Evolutionary conservation across 2,888 invertebrate species (phyloP).

Genomic region (Zygothrica quintamaculata): DNA sequence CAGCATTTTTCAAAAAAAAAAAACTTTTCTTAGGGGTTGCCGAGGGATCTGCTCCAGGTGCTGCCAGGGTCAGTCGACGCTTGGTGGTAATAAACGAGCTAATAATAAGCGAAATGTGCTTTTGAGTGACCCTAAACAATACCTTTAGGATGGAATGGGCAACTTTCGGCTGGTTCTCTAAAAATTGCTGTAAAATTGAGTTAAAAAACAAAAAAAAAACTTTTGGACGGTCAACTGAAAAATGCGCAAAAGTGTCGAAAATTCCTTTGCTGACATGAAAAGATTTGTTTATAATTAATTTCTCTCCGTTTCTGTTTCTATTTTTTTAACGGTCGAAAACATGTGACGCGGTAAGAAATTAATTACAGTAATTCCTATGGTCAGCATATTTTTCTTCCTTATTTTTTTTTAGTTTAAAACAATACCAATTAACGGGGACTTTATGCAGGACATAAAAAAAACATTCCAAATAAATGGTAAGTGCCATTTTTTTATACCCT

Average conservation of each 20-base stretch:
- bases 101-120: constrained; percentile 83
- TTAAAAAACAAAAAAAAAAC: constrained; percentile 59
- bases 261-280: constrained; percentile 77
- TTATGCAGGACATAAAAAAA: constrained; percentile 29
- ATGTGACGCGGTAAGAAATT: constrained; percentile 72
- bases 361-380: constrained; percentile 76
- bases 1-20: constrained; percentile 63
- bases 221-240: constrained; percentile 49
- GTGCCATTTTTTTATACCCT: constrained; percentile 24
- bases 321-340: constrained; percentile 44
- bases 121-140: constrained; percentile 79
- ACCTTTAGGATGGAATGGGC: background rate
- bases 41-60: constrained; percentile 54
- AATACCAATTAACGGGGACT: constrained; percentile 31
- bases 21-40: constrained; percentile 29
- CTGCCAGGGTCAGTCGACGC: constrained; percentile 70
- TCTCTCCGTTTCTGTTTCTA: constrained; percentile 34
- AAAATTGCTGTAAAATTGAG: constrained; percentile 68
- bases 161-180: constrained; percentile 2
- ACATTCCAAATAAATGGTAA: background rate
- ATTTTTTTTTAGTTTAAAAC: background rate
- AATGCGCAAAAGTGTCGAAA: constrained; percentile 77
- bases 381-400: constrained; percentile 33
- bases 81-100: constrained; percentile 82
- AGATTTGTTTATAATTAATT: constrained; percentile 81